These are phyloP conservation scores for Rotaria sp. DNA, from an alignment of 2,888 invertebrate genomes.

Conservation along the genomic window DNA sequence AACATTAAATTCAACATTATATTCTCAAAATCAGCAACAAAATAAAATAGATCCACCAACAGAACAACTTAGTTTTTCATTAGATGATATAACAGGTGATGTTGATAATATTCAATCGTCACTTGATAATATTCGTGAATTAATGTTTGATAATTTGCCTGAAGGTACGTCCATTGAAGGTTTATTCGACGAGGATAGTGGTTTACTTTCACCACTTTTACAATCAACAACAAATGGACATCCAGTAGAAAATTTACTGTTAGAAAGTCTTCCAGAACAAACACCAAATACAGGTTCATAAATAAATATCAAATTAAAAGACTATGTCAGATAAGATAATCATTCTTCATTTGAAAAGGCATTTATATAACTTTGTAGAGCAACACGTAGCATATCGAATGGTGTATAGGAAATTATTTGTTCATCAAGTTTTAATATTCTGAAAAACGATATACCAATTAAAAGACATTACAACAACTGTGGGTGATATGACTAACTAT, in stretches of 20 bases:
- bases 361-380: no score
- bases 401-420: no score
- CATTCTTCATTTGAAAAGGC: no score
- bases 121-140: neutral
- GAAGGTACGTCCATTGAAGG: conserved; percentile 3
- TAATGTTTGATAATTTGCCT: neutral
- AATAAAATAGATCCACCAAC: neutral
- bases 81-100: conserved; percentile 7
- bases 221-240: neutral
- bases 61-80: neutral
- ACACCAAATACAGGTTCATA: neutral
- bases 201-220: neutral
- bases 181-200: neutral
- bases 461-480: no score
- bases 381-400: no score
- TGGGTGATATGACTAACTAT: no score
- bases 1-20: neutral
- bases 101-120: conserved; percentile 15
- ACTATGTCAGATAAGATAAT: no score
- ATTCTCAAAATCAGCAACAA: neutral
- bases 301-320: no score
- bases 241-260: neutral
- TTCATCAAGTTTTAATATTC: no score
- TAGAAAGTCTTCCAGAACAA: neutral
- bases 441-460: no score